A percentile compares a stretch with the other conserved stretches of the same genome.
phyloP scores from a whole-genome alignment of 2,888 invertebrate species.

The Argynnis bischoffii region DNA sequence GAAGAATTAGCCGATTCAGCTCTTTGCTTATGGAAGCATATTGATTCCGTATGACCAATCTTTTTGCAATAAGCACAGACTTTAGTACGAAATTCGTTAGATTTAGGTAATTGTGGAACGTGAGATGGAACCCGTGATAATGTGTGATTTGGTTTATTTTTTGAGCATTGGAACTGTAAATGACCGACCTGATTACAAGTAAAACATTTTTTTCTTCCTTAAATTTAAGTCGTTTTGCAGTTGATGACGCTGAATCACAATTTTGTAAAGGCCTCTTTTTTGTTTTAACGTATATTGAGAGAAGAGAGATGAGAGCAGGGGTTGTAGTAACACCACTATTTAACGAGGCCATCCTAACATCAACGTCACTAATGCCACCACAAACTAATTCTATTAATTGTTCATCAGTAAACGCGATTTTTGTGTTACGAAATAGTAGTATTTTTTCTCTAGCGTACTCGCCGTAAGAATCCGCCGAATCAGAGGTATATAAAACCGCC shows the following conservation, averaged over 20 bases:
- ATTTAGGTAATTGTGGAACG: background rate
- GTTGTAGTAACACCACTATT: conserved; percentile 40
- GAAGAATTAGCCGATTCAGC: too few species aligned
- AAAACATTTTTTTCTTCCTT: conserved; percentile 26
- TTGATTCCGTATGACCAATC: conserved; percentile 25
- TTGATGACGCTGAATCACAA: background rate
- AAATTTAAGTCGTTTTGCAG: background rate
- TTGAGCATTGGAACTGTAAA: too few species aligned
- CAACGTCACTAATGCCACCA: conserved; percentile 39
- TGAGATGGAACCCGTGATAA: too few species aligned
- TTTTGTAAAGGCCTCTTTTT: conserved; percentile 28
- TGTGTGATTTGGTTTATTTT: too few species aligned
- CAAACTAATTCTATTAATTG: conserved; percentile 41
- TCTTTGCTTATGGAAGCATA: too few species aligned
- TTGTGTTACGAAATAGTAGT: conserved; percentile 33
- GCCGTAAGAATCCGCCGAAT: conserved; percentile 36
- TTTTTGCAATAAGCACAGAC: conserved; percentile 39
- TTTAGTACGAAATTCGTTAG: background rate
- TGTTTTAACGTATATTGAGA: conserved; percentile 40
- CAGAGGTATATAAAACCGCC: conserved; percentile 33
- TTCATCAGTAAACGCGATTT: conserved; percentile 33
- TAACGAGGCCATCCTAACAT: conserved; percentile 41
- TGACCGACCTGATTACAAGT: background rate
- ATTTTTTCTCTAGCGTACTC: conserved; percentile 43
- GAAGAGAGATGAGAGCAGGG: conserved; percentile 40